These are phyloP conservation scores for Eulemur rubriventer DNA, from an alignment of 2,797 vertebrate genomes.

Conservation along the genomic window DNA sequence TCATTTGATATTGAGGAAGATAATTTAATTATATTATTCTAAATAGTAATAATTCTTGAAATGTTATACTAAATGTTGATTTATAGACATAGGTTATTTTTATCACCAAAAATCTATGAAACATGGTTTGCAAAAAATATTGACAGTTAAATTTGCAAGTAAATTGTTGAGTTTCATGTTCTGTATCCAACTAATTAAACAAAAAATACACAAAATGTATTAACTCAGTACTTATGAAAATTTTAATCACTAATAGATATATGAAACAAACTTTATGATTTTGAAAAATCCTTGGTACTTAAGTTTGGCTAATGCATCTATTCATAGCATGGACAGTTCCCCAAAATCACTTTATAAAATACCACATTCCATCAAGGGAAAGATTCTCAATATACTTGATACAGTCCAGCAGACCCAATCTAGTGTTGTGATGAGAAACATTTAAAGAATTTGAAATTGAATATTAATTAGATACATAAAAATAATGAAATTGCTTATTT, in stretches of 20 bases:
- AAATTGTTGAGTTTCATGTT: not conserved
- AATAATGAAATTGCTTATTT: constrained; percentile 18
- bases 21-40: not conserved
- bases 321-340: not conserved
- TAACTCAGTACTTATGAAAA: not conserved
- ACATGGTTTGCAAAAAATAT: not conserved
- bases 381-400: not conserved
- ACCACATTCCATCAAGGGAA: not conserved
- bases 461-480: not conserved
- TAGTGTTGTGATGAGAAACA: not conserved
- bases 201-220: not conserved
- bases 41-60: not conserved
- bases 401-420: not conserved
- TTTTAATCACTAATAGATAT: not conserved
- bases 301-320: not conserved
- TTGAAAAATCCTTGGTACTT: not conserved
- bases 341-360: not conserved
- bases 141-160: not conserved
- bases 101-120: not conserved
- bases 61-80: not conserved
- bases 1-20: not conserved
- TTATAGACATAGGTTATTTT: not conserved
- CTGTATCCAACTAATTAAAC: not conserved
- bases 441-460: not conserved
- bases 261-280: not conserved